Conservation (phyloP, 2,797 vertebrate species). For the Bradypodion pumilum region DNA sequence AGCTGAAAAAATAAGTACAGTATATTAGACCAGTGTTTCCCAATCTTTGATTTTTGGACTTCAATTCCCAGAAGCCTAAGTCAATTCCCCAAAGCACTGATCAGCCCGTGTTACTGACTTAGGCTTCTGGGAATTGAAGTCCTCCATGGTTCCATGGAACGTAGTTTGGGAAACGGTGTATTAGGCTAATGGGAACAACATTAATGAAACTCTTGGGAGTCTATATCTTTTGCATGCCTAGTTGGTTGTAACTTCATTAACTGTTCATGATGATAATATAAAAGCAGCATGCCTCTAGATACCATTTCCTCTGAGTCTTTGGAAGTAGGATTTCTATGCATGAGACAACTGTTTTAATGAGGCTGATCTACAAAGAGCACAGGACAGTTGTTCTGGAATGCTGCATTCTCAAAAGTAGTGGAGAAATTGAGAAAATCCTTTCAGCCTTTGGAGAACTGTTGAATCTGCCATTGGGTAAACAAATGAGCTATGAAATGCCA, state of each 20-base stretch:
- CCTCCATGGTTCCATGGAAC: too few relatives aligned
- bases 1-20: neutral
- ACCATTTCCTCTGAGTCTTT: neutral
- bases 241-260: neutral
- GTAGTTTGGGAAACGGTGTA: too few relatives aligned
- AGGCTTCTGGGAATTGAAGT: too few relatives aligned
- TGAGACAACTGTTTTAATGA: neutral
- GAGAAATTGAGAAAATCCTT: neutral
- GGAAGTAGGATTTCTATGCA: neutral
- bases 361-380: neutral
- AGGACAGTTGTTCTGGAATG: neutral
- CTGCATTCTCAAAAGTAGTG: neutral
- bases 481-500: neutral
- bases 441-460: neutral
- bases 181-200: neutral
- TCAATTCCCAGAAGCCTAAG: too few relatives aligned
- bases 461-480: neutral
- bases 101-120: too few relatives aligned
- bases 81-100: too few relatives aligned
- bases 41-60: too few relatives aligned
- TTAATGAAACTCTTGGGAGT: neutral
- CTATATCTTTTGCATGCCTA: neutral
- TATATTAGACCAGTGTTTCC: too few relatives aligned
- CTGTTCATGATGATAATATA: neutral
- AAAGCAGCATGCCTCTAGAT: neutral